Evolutionary conservation across 2,888 invertebrate species (phyloP).

Genomic region (Meghimatium bilineatum): DNA sequence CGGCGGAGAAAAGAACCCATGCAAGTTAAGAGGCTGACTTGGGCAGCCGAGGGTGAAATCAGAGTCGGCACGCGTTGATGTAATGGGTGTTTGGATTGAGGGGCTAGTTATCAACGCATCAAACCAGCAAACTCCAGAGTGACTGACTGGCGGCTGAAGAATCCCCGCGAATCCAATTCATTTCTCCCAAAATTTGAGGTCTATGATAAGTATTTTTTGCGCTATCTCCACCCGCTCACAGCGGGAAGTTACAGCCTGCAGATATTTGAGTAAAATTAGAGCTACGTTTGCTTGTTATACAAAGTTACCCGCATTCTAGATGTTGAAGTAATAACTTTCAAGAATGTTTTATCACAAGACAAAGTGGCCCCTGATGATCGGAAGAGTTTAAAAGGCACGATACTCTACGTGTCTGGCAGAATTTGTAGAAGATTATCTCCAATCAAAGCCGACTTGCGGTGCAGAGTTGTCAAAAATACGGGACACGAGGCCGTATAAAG

Average conservation of each 20-base stretch:
- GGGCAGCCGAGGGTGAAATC: slow-evolving; percentile 37
- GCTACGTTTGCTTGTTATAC: slow-evolving; percentile 16
- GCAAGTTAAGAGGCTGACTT: slow-evolving; percentile 36
- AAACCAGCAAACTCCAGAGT: slow-evolving; percentile 16
- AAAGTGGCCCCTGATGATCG: slow-evolving; percentile 32
- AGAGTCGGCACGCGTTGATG: slow-evolving; percentile 35
- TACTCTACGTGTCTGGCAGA: slow-evolving; percentile 17
- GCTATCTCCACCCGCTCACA: neutral
- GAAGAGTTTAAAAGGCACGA: slow-evolving; percentile 42
- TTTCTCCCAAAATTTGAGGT: slow-evolving; percentile 11
- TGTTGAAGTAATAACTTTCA: slow-evolving; percentile 28
- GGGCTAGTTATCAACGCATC: slow-evolving; percentile 32
- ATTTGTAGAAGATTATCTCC: slow-evolving; percentile 36
- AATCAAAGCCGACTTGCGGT: slow-evolving; percentile 38
- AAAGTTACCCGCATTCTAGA: slow-evolving; percentile 38
- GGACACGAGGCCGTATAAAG: slow-evolving; percentile 35
- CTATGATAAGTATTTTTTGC: slow-evolving; percentile 7
- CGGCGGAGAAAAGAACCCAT: slow-evolving; percentile 21
- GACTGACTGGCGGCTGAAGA: slow-evolving; percentile 20
- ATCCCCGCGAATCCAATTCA: slow-evolving; percentile 6
- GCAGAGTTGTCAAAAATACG: slow-evolving; percentile 46
- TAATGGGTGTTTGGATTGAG: slow-evolving; percentile 46
- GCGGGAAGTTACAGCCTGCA: slow-evolving; percentile 28
- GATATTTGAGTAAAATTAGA: slow-evolving; percentile 45
- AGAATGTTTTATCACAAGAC: neutral